Evolutionary conservation across 2,113 vertebrate genomes (phyloP), one percentile per base, ranked within the genome.

Genomic region (Platanista minor): DNA sequence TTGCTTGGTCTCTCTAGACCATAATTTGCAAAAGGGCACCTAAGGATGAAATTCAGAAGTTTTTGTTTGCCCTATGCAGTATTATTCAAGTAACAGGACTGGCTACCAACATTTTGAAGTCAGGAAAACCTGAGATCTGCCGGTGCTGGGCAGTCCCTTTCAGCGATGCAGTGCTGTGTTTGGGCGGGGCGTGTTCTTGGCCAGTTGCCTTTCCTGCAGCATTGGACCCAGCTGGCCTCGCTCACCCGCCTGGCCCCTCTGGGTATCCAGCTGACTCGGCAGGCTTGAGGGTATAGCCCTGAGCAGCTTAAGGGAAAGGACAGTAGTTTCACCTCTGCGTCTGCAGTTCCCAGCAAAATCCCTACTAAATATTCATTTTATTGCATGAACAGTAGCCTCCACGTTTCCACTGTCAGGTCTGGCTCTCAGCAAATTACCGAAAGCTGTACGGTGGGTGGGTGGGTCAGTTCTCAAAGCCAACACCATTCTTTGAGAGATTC

Each of bases 151-250:
- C 82, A 21, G 15, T 5, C 39, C 33, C 67, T 52, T 91, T n/a
- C 49, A 36, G 25, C 1, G 0, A 11, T 4, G 31, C 27, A 52
- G 11, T 0, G 0, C n/a, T 17, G 64, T 1, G 0, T 57, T 11
- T 4, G 1, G 20, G 46, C 15, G 2, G 36, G 43, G n/a, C n/a
- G 1, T 1, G 1, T 12, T n/a, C 10, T 13, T 4, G 29, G 41
- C 25, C 43, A 27, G 20, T 57, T 43, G n/a, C 46, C 21, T 36
- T 23, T 57, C 29, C 64, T 36, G 0, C 41, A 9, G 54, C 18
- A 31, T 18, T 8, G 49, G 5, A n/a, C 46, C 29, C 54, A 36
- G 21, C 11, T 21, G 33, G 81, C 54, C 49, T 93, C 12, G 0
- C 8, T 61, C 64, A 43, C 25, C 84, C 15, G 21, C 59, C 88